Percentiles rank a stretch among this genome's conserved stretches.
phyloP scores from a whole-genome alignment of 2,797 vertebrate species.

The Channa striata region DNA sequence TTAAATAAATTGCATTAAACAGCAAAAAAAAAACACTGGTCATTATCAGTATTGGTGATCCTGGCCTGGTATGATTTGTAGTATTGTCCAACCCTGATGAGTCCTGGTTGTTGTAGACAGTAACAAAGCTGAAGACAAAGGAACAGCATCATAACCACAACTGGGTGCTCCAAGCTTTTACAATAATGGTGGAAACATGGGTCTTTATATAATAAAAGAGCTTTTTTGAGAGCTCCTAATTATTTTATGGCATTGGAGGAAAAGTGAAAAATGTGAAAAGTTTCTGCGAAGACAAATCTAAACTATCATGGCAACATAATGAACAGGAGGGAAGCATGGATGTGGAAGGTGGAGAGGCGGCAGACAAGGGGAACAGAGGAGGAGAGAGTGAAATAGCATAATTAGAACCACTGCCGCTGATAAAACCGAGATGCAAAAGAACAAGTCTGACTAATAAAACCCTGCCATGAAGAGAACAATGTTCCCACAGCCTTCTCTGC shows the following conservation, averaged over 20 bases:
- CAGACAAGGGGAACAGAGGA: slow-evolving; percentile 20
- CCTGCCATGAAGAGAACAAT: slow-evolving; percentile 53
- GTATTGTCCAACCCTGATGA: too few species aligned
- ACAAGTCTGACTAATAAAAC: slow-evolving; percentile 59
- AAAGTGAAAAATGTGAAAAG: slow-evolving; percentile 7
- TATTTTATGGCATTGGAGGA: not conserved
- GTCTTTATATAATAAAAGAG: not conserved
- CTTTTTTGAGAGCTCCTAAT: too few species aligned
- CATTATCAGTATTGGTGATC: too few species aligned
- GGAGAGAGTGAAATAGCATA: slow-evolving; percentile 44
- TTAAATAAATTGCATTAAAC: too few species aligned
- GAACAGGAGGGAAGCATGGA: slow-evolving; percentile 6
- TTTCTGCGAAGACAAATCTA: not conserved
- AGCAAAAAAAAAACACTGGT: too few species aligned
- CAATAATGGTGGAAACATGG: not conserved
- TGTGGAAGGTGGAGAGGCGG: slow-evolving; percentile 4
- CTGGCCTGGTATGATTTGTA: too few species aligned
- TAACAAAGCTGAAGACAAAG: not conserved
- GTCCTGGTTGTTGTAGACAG: too few species aligned
- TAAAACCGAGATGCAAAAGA: slow-evolving; percentile 27
- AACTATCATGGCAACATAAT: slow-evolving; percentile 12
- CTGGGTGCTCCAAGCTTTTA: not conserved
- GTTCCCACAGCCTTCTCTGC: slow-evolving; percentile 26
- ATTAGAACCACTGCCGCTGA: slow-evolving; percentile 48
- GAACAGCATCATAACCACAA: not conserved